Evolutionary conservation across 2,113 vertebrate genomes (phyloP), one percentile per base, ranked within the genome.

Genomic region (Coracopsis vasa): DNA sequence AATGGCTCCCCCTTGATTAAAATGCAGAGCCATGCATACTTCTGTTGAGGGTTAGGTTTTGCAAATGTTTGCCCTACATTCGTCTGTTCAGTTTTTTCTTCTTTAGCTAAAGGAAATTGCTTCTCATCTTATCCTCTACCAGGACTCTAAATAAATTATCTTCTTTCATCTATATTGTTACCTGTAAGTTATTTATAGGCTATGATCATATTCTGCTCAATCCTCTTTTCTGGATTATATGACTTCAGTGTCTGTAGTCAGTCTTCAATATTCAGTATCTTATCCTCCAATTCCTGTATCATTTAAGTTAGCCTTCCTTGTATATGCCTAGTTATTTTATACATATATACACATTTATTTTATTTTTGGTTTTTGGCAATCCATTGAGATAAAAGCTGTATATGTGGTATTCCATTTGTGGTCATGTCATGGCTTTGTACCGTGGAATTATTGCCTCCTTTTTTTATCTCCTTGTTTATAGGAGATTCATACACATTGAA

Each of bases 181-280:
- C 92, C 85, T 95, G 80, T 53, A 75, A 81, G 88, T 41, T 95
- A 92, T 95, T 97, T 96, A 80, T 96, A 94, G 91, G n/a, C 61
- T 78, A 2, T 67, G 82, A 88, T 95, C 48, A 84, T 93, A 86
- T 80, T 88, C 42, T 88, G 23, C 54, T 83, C 80, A 92, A 91
- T 95, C 92, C 72, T 97, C 91, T 95, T 96, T 97, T 85, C 84
- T 91, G 81, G 81, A 93, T 95, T 96, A 88, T 93, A 29, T 84
- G 82, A 92, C 48, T 91, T 94, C 16, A 92, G 58, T 62, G 81
- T 91, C 70, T 80, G 79, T 94, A 92, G 70, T 85, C 89, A 83
- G n/a, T 72, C 88, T 96, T 73, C 86, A 77, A 62, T 79, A 74
- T 74, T 94, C 4, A 5, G 50, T 64, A 71, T 82, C 62, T 83